Conservation (phyloP, 37 sponge, comb jelly and placozoan genomes). For the Amphimedon queenslandica region DNA sequence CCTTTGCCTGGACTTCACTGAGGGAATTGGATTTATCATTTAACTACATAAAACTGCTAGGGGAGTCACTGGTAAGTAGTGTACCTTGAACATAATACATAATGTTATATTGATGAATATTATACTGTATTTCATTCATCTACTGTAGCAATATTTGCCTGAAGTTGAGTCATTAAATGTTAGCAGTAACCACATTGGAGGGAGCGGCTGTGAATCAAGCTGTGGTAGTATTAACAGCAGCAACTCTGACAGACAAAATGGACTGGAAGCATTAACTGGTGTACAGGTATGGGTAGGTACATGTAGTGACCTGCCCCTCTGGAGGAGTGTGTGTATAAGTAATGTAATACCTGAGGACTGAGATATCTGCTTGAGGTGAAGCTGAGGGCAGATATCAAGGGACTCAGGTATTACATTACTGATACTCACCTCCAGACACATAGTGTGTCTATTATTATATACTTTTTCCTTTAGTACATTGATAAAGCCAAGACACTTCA, state of each 20-base stretch:
- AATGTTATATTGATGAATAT: slow-evolving; percentile 9
- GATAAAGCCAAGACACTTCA: slow-evolving; percentile 40
- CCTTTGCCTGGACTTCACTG: slow-evolving; percentile 43
- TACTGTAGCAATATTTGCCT: slow-evolving; percentile 52
- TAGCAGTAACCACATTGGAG: slow-evolving; percentile 46
- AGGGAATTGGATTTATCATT: slow-evolving; percentile 48
- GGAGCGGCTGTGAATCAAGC: background rate
- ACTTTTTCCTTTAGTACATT: slow-evolving; percentile 20
- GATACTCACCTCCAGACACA: no score
- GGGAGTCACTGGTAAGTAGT: slow-evolving; percentile 58
- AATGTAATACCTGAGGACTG: no score
- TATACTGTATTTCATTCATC: background rate
- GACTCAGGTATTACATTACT: no score
- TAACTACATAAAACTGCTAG: slow-evolving; percentile 38
- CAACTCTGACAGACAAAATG: slow-evolving; percentile 15
- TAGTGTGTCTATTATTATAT: background rate
- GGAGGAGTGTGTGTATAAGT: no score
- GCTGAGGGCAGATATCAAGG: no score
- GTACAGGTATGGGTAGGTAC: no score
- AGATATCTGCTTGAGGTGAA: no score
- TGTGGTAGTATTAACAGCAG: background rate
- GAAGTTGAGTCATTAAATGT: slow-evolving; percentile 54
- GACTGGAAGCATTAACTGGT: background rate
- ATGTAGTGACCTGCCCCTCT: no score
- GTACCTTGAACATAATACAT: no score